Percentiles rank a stretch among this genome's conserved stretches.
Evolutionary conservation across 2,888 invertebrate species (phyloP).

Genomic region (Eristalinus sepulchralis): DNA sequence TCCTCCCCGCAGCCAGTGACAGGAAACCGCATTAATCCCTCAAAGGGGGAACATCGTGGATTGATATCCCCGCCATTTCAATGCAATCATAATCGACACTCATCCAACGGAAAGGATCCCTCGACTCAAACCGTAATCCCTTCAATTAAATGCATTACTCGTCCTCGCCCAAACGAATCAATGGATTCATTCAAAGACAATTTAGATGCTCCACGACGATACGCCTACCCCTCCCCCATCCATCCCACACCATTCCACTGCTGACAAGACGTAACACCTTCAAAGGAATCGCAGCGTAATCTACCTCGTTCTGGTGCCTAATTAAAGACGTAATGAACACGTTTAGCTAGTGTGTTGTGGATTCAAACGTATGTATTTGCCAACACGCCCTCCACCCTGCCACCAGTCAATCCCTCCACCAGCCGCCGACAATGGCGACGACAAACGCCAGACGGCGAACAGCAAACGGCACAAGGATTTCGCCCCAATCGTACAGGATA

Average conservation of each 20-base stretch:
- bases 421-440: neutral
- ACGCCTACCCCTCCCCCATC: neutral
- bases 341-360: slow-evolving; percentile 57
- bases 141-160: neutral
- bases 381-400: neutral
- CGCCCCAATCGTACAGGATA: slow-evolving; percentile 63
- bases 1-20: too few relatives aligned
- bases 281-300: slow-evolving; percentile 50
- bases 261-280: slow-evolving; percentile 27
- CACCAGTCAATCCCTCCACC: neutral
- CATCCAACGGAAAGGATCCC: neutral
- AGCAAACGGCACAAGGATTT: slow-evolving; percentile 29
- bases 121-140: neutral
- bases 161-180: neutral
- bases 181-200: slow-evolving; percentile 25
- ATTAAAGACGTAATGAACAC: slow-evolving; percentile 69
- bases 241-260: neutral
- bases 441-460: slow-evolving; percentile 11
- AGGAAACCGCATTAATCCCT: neutral
- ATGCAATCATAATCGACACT: neutral
- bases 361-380: slow-evolving; percentile 45
- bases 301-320: slow-evolving; percentile 48
- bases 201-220: slow-evolving; percentile 1
- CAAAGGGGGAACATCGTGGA: neutral
- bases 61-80: neutral